Percentiles rank a stretch among this genome's conserved stretches.
These are phyloP conservation scores for Tokudaia tokunoshimensis DNA, from an alignment of 2,797 vertebrate genomes.

Conservation along the genomic window DNA sequence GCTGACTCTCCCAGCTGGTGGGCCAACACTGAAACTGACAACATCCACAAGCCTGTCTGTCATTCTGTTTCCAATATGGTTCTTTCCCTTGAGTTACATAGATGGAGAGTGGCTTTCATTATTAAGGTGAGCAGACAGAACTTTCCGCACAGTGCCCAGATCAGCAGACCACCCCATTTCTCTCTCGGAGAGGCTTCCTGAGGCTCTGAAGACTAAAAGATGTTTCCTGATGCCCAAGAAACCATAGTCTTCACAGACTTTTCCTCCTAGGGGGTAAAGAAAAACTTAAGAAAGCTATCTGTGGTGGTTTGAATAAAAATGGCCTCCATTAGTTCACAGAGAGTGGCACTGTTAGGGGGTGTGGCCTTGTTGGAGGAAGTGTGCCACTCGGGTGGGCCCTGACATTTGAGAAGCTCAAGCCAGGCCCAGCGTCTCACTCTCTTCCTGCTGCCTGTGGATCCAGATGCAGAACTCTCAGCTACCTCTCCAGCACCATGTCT, in stretches of 20 bases:
- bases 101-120: background rate
- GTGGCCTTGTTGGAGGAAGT: background rate
- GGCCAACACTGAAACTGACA: slow-evolving; percentile 29
- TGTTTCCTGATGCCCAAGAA: background rate
- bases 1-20: background rate
- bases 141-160: background rate
- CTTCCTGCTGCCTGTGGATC: background rate
- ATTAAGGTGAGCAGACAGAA: background rate
- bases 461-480: background rate
- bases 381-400: background rate
- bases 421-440: background rate
- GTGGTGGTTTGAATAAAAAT: background rate
- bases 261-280: background rate
- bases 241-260: background rate
- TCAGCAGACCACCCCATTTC: slow-evolving; percentile 28
- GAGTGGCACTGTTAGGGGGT: background rate
- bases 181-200: background rate
- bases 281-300: background rate
- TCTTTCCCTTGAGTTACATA: background rate
- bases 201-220: background rate
- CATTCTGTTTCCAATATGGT: background rate
- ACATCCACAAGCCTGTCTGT: background rate
- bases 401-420: background rate
- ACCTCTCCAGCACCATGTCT: background rate
- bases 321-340: background rate